These are phyloP conservation scores for Zalophus californianus DNA, from an alignment of 2,797 vertebrate genomes.

Conservation along the genomic window DNA sequence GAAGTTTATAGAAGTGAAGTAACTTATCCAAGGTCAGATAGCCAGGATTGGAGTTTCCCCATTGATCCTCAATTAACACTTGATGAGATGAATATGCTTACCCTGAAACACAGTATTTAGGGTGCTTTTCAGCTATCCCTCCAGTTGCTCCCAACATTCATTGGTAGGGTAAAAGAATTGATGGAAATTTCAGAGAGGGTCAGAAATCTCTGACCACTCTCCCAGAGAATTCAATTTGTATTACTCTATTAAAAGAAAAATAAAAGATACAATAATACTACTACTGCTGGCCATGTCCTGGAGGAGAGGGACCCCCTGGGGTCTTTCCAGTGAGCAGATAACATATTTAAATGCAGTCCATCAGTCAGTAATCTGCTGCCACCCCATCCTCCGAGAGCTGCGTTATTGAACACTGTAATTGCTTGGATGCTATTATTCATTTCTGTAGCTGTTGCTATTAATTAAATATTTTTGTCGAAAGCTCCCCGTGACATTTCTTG, in stretches of 20 bases:
- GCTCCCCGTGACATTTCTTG: conserved; percentile 88
- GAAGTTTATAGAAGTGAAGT: not conserved
- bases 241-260: conserved; percentile 73
- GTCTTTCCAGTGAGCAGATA: conserved; percentile 88
- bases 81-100: not conserved
- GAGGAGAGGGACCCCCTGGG: conserved; percentile 81
- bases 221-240: conserved; percentile 87
- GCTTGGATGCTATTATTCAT: conserved; percentile 90
- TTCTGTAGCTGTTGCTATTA: conserved; percentile 90
- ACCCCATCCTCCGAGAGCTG: conserved; percentile 87
- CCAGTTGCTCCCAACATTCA: not conserved
- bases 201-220: conserved; percentile 81
- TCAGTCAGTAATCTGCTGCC: conserved; percentile 87
- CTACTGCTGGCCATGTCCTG: conserved; percentile 81
- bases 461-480: conserved; percentile 91
- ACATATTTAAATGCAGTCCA: conserved; percentile 90
- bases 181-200: conserved; percentile 78
- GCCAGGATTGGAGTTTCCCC: not conserved
- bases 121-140: not conserved
- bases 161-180: conserved; percentile 24
- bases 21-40: not conserved
- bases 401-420: conserved; percentile 90
- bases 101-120: not conserved
- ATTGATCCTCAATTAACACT: not conserved
- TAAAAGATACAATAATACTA: conserved; percentile 84